Percentiles rank a stretch among this genome's conserved stretches.
Conservation (phyloP, 2,797 vertebrate species). For the Coccyzus lansbergi region DNA sequence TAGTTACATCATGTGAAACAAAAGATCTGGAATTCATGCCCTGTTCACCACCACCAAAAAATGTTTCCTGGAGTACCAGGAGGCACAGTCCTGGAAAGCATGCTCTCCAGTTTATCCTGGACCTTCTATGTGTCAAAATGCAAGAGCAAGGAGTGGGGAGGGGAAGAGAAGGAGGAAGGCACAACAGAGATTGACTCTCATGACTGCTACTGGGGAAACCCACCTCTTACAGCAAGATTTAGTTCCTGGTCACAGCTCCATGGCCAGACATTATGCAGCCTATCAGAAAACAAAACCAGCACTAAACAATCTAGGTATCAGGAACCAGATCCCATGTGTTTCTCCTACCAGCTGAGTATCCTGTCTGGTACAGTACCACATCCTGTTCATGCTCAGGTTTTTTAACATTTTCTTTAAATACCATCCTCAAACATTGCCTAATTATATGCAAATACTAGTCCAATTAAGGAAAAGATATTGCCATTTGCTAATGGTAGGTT, state of each 20-base stretch:
- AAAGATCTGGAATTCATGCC: not conserved
- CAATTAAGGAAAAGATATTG: slow-evolving; percentile 1
- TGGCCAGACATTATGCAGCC: not conserved
- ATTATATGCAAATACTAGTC: not conserved
- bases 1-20: not conserved
- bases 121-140: not conserved
- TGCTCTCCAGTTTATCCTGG: not conserved
- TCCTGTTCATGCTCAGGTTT: not conserved
- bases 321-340: not conserved
- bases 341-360: not conserved
- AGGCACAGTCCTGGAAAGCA: not conserved
- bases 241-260: not conserved
- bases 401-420: slow-evolving; percentile 10
- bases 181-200: not conserved
- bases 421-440: not conserved
- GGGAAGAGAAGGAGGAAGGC: not conserved
- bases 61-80: not conserved
- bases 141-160: not conserved
- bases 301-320: not conserved
- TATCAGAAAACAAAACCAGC: not conserved
- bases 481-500: not conserved
- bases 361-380: not conserved
- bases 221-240: not conserved
- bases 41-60: not conserved
- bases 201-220: not conserved